A percentile compares a stretch with the other conserved stretches of the same genome.
Conservation (phyloP, 2,888 invertebrate species). For the Resseliella maxima region DNA sequence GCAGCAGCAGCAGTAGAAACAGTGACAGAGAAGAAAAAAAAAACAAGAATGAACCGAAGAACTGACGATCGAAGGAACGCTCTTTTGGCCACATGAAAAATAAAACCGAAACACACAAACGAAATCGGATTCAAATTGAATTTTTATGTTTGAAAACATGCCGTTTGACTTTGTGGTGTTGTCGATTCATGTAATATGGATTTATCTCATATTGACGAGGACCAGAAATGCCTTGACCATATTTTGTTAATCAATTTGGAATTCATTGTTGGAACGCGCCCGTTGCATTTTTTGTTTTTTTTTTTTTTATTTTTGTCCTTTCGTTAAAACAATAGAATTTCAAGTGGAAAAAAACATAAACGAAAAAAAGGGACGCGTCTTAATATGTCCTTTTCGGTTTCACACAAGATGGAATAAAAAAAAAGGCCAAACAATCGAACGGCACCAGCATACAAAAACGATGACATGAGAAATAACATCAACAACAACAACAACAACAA, state of each 20-base stretch:
- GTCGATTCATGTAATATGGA: background rate
- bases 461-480: background rate
- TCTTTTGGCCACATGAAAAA: constrained; percentile 23
- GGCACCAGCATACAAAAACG: constrained; percentile 19
- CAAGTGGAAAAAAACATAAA: too few species aligned
- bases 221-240: background rate
- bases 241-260: constrained; percentile 1
- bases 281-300: constrained; percentile 59
- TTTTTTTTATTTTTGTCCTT: too few species aligned
- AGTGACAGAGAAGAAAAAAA: too few species aligned
- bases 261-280: constrained; percentile 58
- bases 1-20: background rate
- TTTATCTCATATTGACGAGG: background rate
- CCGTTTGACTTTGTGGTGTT: constrained; percentile 17
- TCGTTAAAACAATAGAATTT: constrained; percentile 57
- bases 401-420: background rate
- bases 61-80: constrained; percentile 36
- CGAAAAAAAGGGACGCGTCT: constrained; percentile 58
- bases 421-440: constrained; percentile 3
- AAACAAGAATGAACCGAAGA: background rate
- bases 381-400: constrained; percentile 56
- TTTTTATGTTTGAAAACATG: constrained; percentile 3
- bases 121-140: background rate
- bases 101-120: background rate
- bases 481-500: too few species aligned